Conservation (phyloP, 92 coral and sea anemone species). For the Ricordea florida region DNA sequence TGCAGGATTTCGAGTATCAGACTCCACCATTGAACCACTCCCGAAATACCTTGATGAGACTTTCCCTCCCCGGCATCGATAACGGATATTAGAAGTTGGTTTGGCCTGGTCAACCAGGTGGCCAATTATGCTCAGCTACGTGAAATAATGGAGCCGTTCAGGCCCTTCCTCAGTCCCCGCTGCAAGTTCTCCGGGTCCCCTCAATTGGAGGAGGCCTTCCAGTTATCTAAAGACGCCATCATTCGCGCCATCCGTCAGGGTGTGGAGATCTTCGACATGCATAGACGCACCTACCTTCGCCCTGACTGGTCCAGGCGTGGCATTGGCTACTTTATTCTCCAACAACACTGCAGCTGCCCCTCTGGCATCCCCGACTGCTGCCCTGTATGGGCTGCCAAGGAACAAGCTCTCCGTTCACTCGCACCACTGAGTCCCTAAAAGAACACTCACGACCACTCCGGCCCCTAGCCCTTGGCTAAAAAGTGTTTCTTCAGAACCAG, state of each 20-base stretch:
- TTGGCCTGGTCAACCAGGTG: conserved; percentile 21
- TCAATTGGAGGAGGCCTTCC: conserved; percentile 27
- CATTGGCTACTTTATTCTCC: conserved; percentile 41
- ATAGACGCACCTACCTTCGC: conserved; percentile 24
- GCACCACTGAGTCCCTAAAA: too few relatives aligned
- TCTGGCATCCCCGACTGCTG: conserved; percentile 50
- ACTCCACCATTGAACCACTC: conserved; percentile 36
- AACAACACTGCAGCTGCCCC: conserved; percentile 34
- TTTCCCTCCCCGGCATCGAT: conserved; percentile 59
- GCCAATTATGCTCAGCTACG: conserved; percentile 47
- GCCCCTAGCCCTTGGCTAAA: too few relatives aligned
- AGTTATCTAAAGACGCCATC: conserved; percentile 31
- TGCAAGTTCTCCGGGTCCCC: conserved; percentile 35
- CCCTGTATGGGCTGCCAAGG: too few relatives aligned
- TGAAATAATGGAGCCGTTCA: conserved; percentile 36
- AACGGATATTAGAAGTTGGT: conserved; percentile 1
- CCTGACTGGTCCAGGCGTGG: conserved; percentile 36
- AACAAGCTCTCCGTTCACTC: too few relatives aligned
- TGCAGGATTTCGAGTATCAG: conserved; percentile 43
- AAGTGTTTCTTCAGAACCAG: too few relatives aligned
- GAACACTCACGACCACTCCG: too few relatives aligned
- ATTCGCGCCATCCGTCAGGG: conserved; percentile 49
- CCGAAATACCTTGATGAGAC: conserved; percentile 50
- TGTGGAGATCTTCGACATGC: conserved; percentile 30
- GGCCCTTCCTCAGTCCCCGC: conserved; percentile 43